Conservation (phyloP, 2,888 invertebrate species). For the Caradrina clavipalpis region DNA sequence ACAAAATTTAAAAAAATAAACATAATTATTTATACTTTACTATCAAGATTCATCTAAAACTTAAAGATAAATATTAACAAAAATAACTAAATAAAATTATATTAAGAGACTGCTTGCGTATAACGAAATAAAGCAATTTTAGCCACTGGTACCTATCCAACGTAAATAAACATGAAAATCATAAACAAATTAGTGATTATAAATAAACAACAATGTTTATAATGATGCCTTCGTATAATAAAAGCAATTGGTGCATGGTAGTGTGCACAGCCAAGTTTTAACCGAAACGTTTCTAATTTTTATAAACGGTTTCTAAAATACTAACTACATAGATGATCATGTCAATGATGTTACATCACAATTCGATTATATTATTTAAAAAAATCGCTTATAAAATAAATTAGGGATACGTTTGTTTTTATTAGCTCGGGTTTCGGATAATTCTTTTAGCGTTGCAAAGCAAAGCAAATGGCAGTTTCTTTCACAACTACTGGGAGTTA, state of each 20-base stretch:
- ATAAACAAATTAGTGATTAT: neutral
- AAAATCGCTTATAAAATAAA: neutral
- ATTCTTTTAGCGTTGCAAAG: neutral
- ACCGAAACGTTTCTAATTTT: neutral
- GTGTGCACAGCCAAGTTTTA: conserved; percentile 21
- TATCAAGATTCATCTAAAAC: conserved; percentile 55
- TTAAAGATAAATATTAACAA: conserved; percentile 33
- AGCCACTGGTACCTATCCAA: conserved; percentile 16
- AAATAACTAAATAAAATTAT: neutral
- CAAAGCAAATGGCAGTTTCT: neutral
- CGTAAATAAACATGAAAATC: neutral
- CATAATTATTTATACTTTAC: conserved; percentile 56
- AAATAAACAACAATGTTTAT: neutral
- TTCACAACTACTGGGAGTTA: neutral
- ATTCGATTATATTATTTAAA: neutral
- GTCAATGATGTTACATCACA: neutral
- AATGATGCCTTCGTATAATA: neutral
- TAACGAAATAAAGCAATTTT: conserved; percentile 24
- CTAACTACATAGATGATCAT: neutral
- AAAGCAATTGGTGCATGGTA: conserved; percentile 6
- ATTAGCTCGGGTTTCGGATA: neutral
- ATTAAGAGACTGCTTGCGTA: conserved; percentile 21
- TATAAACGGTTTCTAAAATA: conserved; percentile 2
- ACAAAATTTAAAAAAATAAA: conserved; percentile 45
- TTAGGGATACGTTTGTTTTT: neutral